Evolutionary conservation across 2,888 invertebrate species (phyloP), one percentile per base, ranked within the genome.

Genomic region (Spodoptera littoralis): DNA sequence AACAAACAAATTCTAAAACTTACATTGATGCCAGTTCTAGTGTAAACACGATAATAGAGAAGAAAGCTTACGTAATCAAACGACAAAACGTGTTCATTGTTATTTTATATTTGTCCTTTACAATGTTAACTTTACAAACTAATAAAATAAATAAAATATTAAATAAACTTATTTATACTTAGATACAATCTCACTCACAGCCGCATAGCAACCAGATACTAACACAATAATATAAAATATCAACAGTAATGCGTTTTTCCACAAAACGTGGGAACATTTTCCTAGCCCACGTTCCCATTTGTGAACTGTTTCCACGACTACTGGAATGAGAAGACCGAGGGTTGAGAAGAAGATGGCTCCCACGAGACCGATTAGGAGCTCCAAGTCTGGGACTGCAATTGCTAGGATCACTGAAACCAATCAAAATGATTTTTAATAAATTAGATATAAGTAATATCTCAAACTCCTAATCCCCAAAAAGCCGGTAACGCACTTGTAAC

Each of bases 291-390:
- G 90, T 12, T 97, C 96, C 96, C 96, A 97, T 65, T 95, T 93
- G 73, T 97, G 95, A 9, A 97, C 95, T 0, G 96, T 97, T 83
- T 98, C 97, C 3, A 97, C 95, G 13, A 97, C 91, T 0, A 97
- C 96, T 18, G 98, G 97, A 46, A 97, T 96, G 52, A 96, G 94
- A 12, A 98, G 95, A 1, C 98, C 98, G 56, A 96, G 92, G 11
- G 96, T 96, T 5, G 97, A 96, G 82, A 97, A 96, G 81, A 96
- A 96, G 9, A 96, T 95, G 3, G 98, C 97, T 1, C 99, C 99
- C 0, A 99, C 98, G 46, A 99, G 92, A 6, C 98, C 97, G 71
- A 99, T 98, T 70, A 99, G 96, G 0, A 98, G 96, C 63, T 97
- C 98, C 61, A 99, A 90, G 78, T 98, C 96, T 3, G 98, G 98